Percentiles rank a stretch among this genome's conserved stretches.
These are phyloP conservation scores for Girardinus metallicus DNA, from an alignment of 2,797 vertebrate species.

Conservation along the genomic window DNA sequence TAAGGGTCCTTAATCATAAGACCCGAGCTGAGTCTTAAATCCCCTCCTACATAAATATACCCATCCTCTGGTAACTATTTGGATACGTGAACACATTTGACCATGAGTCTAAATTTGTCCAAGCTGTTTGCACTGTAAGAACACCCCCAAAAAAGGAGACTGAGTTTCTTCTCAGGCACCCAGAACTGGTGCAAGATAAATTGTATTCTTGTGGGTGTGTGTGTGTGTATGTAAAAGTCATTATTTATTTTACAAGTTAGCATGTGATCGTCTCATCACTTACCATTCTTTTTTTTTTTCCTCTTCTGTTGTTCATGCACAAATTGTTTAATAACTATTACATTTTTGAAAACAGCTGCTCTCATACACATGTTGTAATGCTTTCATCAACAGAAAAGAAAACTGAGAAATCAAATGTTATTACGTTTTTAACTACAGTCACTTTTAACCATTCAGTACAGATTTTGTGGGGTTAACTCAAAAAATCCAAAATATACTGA, in stretches of 20 bases:
- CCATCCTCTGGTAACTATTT: background rate
- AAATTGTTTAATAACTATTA: no score
- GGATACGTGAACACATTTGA: background rate
- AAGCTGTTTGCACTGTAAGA: background rate
- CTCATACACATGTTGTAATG: background rate
- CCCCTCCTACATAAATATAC: background rate
- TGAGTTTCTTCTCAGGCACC: no score
- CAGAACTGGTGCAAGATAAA: no score
- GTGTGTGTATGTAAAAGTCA: background rate
- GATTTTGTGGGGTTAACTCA: no score
- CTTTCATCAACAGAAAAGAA: background rate
- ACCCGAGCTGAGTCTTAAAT: background rate
- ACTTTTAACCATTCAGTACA: background rate
- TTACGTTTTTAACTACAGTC: background rate
- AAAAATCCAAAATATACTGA: background rate
- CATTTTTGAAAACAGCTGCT: background rate
- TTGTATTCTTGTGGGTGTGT: no score
- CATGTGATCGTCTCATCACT: no score
- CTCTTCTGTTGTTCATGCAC: no score
- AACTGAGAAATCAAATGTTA: background rate
- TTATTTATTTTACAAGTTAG: background rate
- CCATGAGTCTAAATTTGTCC: background rate
- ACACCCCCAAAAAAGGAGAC: no score
- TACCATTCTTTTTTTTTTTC: no score
- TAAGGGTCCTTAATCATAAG: background rate